These are phyloP conservation scores for Malachius bipustulatus DNA, from an alignment of 2,888 invertebrate genomes.

Conservation along the genomic window DNA sequence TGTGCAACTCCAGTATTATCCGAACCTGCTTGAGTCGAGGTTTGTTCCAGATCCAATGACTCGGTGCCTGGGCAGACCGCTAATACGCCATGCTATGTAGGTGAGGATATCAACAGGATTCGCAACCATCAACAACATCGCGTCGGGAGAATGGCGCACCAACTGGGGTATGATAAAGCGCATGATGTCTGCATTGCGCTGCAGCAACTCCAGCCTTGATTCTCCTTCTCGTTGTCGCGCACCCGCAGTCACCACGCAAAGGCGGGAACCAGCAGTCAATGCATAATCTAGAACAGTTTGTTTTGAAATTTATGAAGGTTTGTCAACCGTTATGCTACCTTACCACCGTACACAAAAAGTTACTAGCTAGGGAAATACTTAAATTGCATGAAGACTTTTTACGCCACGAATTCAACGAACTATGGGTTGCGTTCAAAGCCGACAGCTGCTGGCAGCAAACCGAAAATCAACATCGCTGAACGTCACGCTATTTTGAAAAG, in stretches of 20 bases:
- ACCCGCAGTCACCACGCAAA: constrained; percentile 86
- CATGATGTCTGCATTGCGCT: constrained; percentile 81
- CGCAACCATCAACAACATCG: constrained; percentile 75
- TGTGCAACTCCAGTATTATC: too few species aligned
- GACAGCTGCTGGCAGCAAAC: too few species aligned
- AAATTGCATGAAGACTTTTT: too few species aligned
- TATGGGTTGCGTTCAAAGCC: too few species aligned
- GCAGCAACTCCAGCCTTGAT: constrained; percentile 73
- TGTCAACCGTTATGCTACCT: too few species aligned
- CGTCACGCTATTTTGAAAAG: too few species aligned
- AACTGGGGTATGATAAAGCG: constrained; percentile 75
- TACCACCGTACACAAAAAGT: too few species aligned
- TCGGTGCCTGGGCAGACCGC: constrained; percentile 72
- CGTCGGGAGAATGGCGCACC: constrained; percentile 73
- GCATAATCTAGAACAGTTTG: constrained; percentile 56
- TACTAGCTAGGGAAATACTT: too few species aligned
- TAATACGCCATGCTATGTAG: constrained; percentile 90
- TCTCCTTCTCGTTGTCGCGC: constrained; percentile 85
- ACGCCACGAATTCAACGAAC: too few species aligned
- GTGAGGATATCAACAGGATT: constrained; percentile 91
- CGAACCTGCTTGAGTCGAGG: constrained; percentile 82
- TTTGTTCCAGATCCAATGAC: constrained; percentile 91
- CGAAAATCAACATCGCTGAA: too few species aligned
- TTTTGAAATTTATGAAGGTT: too few species aligned
- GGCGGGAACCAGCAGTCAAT: constrained; percentile 63